Evolutionary conservation across 2,888 invertebrate species (phyloP), one percentile per base, ranked within the genome.

Genomic region (Tillus elongatus): DNA sequence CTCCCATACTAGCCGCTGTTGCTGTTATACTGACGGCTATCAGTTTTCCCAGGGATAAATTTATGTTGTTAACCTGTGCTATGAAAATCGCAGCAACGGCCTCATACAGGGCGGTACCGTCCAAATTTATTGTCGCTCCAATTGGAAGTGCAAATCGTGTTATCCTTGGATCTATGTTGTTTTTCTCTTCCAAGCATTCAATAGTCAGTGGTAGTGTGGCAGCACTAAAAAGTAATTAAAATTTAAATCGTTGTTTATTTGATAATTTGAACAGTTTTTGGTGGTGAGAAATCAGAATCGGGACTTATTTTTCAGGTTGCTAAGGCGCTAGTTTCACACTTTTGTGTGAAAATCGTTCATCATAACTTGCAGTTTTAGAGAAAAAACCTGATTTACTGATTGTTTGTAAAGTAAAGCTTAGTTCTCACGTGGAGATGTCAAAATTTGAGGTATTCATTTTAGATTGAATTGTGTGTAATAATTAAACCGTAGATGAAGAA

Each of bases 21-120:
- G 86, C 82, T 4, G 85, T 84, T 41, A 86, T 75, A 58, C 82
- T 83, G 49, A 84, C 75, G 10, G 84, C 82, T 15, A 83, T 68
- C 36, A 85, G 71, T 52, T 79, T 74, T 1, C 82, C 82, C 37
- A 82, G 68, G 41, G 71, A 70, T 45, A 86, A 68, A 13, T 68
- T 57, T 12, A 76, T 65, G 42, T 74, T 70, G 48, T 80, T 73
- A 42, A 81, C 72, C 68, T 87, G 86, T 1, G 86, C 79, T 44
- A 87, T 87, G 62, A 84, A 87, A 50, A 87, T 77, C 2, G 85
- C 85, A 2, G 85, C 86, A 1, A 87, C 83, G 0, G 86, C 86
- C 62, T 88, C 86, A 57, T 87, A 87, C 9, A 87, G 68, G 3
- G 84, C 84, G 0, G 84, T 83, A 33, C 85, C 84, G 56, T 84